Conservation (phyloP, 2,888 invertebrate species). For the Gari tellinella region DNA sequence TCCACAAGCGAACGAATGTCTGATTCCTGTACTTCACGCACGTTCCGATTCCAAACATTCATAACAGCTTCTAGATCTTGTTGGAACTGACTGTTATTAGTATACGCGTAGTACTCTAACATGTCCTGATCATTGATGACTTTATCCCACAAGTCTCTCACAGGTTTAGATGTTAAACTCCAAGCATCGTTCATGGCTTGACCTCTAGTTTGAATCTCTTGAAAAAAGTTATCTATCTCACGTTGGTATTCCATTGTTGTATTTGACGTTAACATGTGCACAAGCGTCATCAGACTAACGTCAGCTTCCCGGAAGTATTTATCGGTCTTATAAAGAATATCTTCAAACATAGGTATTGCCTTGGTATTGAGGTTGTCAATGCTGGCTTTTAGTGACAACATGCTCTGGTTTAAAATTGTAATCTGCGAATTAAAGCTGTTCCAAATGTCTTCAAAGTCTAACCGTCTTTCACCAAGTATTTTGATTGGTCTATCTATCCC, state of each 20-base stretch:
- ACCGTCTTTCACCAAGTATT: constrained; percentile 51
- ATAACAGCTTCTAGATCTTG: constrained; percentile 51
- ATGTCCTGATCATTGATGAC: constrained; percentile 69
- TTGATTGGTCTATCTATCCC: constrained; percentile 67
- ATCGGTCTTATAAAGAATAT: constrained; percentile 31
- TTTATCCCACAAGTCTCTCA: constrained; percentile 62
- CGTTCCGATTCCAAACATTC: constrained; percentile 27
- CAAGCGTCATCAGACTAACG: constrained; percentile 55
- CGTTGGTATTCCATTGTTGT: constrained; percentile 55
- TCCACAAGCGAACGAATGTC: constrained; percentile 64
- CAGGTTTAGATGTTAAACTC: constrained; percentile 51
- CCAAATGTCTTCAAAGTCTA: constrained; percentile 50
- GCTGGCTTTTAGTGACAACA: constrained; percentile 31
- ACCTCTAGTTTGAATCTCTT: constrained; percentile 70
- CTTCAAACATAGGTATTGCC: constrained; percentile 42
- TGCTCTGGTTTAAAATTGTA: constrained; percentile 46
- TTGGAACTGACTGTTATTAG: constrained; percentile 58
- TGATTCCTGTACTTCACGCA: constrained; percentile 33
- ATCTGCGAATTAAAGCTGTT: constrained; percentile 34
- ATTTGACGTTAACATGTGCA: constrained; percentile 57
- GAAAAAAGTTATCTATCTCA: constrained; percentile 64
- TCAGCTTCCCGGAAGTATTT: constrained; percentile 50
- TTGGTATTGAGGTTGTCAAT: constrained; percentile 42
- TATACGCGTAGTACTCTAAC: constrained; percentile 65
- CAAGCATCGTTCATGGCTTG: constrained; percentile 68